These are phyloP conservation scores for Marcusenius ussheri DNA, from an alignment of 2,113 vertebrate species.

Conservation along the genomic window DNA sequence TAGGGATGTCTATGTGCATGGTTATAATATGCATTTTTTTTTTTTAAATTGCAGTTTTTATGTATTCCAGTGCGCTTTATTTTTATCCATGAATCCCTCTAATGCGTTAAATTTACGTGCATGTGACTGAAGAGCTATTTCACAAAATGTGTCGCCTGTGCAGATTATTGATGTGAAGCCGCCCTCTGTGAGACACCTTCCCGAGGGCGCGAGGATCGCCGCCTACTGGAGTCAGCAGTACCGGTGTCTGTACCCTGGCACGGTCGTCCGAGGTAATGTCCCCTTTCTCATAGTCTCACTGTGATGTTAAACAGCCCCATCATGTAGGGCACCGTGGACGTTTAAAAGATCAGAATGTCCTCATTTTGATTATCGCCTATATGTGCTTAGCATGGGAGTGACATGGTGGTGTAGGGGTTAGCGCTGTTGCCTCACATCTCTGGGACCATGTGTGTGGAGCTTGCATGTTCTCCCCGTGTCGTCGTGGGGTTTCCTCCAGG, in stretches of 20 bases:
- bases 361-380: background rate
- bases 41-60: background rate
- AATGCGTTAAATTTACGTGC: background rate
- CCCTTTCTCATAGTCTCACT: constrained; percentile 11
- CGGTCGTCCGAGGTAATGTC: constrained; percentile 79
- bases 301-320: background rate
- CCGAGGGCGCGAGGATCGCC: constrained; percentile 88
- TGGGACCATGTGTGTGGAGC: background rate
- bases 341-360: background rate
- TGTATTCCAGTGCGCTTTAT: background rate
- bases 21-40: background rate
- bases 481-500: background rate
- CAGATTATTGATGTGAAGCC: constrained; percentile 96
- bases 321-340: background rate
- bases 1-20: background rate
- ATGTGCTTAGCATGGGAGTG: background rate
- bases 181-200: constrained; percentile 82
- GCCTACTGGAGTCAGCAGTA: constrained; percentile 99
- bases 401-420: background rate
- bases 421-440: background rate
- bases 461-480: background rate
- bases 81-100: background rate
- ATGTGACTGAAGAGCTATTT: background rate
- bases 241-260: constrained; percentile 93
- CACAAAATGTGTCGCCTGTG: background rate